Base-by-base conservation (phyloP, 2,888 invertebrate species). In the Craniophora ligustri region DNA sequence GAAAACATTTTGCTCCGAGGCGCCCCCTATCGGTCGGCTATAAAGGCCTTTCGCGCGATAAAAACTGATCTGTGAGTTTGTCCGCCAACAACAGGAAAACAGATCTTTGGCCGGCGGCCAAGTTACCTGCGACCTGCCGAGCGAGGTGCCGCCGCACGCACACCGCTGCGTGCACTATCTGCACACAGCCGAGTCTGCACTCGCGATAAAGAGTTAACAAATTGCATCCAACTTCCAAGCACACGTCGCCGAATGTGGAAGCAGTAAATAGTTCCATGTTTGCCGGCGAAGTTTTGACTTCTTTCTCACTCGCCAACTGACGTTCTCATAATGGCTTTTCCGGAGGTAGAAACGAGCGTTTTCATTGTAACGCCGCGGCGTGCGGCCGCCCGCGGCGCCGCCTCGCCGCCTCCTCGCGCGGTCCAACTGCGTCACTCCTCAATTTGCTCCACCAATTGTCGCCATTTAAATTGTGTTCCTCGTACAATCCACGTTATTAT, bases 31-130 rank as follows among this genome's bases (percentile, higher is more conserved):
- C 90, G 89, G 89, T 86, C 84, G 88, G 84, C 91, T 86, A 92
- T 94, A 93, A 93, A 93, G 92, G 92, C 92, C 90, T 92, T 89
- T 89, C 88, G 88, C 89, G 89, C 89, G 92, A 93, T 93, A 93
- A 93, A 93, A 93, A 93, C 92, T 91, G 93, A 93, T 93, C 92
- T 91, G 92, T 88, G 90, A 91, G 92, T 91, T 88, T 87, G 89
- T 87, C 88, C 84, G 84, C 84, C 88, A 87, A 88, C 89, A 89
- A 88, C 88, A 88, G 88, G 91, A 92, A 93, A 94, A 93, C 93
- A 93, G 87, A 86, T 91, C 88, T 83, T 90, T 94, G 93, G 93
- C 88, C 69, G 62, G 57, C 69, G 73, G 90, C 94, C 94, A 93
- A 89, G 81, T 84, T 88, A 93, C 93, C 94, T 94, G 90, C 62